A percentile compares a stretch with the other conserved stretches of the same genome.
Conservation (phyloP, 2,797 vertebrate species). For the Champsocephalus gunnari region DNA sequence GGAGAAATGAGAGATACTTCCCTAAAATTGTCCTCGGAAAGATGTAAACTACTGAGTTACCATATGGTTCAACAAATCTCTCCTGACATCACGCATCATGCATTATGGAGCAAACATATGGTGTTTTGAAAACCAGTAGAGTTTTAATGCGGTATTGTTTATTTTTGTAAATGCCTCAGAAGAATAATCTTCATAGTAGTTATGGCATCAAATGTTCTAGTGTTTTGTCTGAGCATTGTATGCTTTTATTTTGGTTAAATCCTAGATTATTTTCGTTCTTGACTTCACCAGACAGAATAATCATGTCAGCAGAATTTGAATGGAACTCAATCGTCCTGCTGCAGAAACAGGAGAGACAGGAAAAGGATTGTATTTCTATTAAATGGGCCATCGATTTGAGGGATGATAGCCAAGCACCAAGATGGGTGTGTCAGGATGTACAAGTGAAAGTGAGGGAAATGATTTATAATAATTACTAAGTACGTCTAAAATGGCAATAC, state of each 20-base stretch:
- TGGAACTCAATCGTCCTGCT: slow-evolving; percentile 71
- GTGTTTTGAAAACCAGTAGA: slow-evolving; percentile 63
- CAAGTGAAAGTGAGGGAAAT: slow-evolving; percentile 54
- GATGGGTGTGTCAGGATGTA: slow-evolving; percentile 62
- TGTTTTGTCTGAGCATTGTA: background rate
- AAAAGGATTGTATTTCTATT: slow-evolving; percentile 82
- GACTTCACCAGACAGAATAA: slow-evolving; percentile 56
- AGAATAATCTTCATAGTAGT: slow-evolving; percentile 23
- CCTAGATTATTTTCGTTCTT: slow-evolving; percentile 11
- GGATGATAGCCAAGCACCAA: slow-evolving; percentile 73
- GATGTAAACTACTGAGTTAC: slow-evolving; percentile 59
- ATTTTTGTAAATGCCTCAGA: slow-evolving; percentile 56
- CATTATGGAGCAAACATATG: slow-evolving; percentile 83
- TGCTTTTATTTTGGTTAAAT: slow-evolving; percentile 33
- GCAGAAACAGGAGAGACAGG: slow-evolving; percentile 71
- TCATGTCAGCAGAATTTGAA: slow-evolving; percentile 70
- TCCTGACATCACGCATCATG: slow-evolving; percentile 74
- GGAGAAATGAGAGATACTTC: slow-evolving; percentile 45
- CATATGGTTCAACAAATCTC: slow-evolving; percentile 80
- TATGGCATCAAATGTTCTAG: slow-evolving; percentile 20
- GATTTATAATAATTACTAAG: slow-evolving; percentile 61
- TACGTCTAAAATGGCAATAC: slow-evolving; percentile 23
- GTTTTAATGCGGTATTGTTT: slow-evolving; percentile 54
- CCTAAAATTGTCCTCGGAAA: slow-evolving; percentile 58
- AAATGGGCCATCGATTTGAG: slow-evolving; percentile 84